Base-by-base conservation (phyloP, 1,140 invertebrate species). In the Magallana gigas region DNA sequence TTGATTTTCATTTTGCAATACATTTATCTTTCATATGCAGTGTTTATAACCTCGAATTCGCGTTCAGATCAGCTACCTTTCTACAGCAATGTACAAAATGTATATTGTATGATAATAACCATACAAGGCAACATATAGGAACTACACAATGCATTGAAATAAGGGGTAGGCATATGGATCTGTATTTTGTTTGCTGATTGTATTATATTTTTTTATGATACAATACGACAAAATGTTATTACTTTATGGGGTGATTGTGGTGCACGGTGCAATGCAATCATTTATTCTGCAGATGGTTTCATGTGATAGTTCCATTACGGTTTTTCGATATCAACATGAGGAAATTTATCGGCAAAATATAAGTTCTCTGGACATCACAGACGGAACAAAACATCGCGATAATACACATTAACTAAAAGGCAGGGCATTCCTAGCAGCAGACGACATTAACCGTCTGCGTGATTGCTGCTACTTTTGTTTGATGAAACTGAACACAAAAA, bases 401-500 rank as follows among this genome's bases (percentile, higher is more conserved):
- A 76, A 76, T 29, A 76, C 23, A 76, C 68, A 76, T 76, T 76
- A 76, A 29, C 68, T 36, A 76, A 76, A 9, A 76, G 68, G 68
- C 68, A 36, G 23, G 68, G 68, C 11, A 76, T 76, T 48, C 68
- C 68, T 48, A 14, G 23, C 36, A 29, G 23, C 36, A 29, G 23
- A 12, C 8, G 23, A 7, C 68, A 29, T 29, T 76, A 29, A 36
- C 23, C 9, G 68, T 23, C 12, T 76, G 18, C 68, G 68, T 76
- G 68, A 76, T 76, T 76, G 23, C 9, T 76, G 23, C 23, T 29
- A 64, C 60, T 29, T 76, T 76, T 76, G 36, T 76, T 76, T 76
- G 68, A 76, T 76, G 68, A 76, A 76, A 76, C 68, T 76, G 36
- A 76, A 76, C 68, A 76, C 68, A 76, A 76, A 76, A 76, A 76